These are phyloP conservation scores for Okamejei kenojei DNA, from an alignment of 2,797 vertebrate species.

Conservation along the genomic window DNA sequence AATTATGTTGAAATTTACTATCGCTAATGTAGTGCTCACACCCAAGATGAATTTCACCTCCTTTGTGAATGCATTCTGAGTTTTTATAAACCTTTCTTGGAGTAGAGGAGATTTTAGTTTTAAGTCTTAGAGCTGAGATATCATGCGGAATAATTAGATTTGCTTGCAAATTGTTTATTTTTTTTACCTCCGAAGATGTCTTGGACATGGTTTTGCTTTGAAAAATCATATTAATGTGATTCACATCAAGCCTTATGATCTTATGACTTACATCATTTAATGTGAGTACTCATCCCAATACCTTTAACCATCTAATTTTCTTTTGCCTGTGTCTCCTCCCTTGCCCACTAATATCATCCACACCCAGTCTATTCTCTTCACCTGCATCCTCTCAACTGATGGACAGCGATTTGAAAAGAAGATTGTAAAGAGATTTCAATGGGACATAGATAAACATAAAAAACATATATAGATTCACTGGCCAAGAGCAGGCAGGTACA, in stretches of 20 bases:
- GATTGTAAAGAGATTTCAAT: too few relatives aligned
- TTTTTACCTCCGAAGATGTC: not conserved
- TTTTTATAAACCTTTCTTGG: not conserved
- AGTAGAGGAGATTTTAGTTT: not conserved
- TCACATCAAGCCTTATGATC: not conserved
- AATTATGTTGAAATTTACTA: not conserved
- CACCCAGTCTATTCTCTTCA: too few relatives aligned
- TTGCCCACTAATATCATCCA: too few relatives aligned
- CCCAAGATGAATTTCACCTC: not conserved
- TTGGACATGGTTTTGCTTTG: not conserved
- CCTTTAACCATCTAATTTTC: too few relatives aligned
- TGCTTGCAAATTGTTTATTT: not conserved
- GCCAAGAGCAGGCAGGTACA: too few relatives aligned
- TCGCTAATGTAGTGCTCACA: not conserved
- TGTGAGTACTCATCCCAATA: too few relatives aligned
- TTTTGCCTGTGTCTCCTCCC: too few relatives aligned
- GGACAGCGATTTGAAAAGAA: too few relatives aligned
- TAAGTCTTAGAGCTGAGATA: not conserved
- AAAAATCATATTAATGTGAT: not conserved
- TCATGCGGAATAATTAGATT: not conserved
- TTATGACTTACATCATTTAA: too few relatives aligned
- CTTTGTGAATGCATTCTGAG: not conserved
- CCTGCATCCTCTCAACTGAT: too few relatives aligned
- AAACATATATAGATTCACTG: too few relatives aligned
- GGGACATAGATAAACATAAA: too few relatives aligned